Evolutionary conservation across 2,888 invertebrate species (phyloP).

Genomic region (Acleris literana): DNA sequence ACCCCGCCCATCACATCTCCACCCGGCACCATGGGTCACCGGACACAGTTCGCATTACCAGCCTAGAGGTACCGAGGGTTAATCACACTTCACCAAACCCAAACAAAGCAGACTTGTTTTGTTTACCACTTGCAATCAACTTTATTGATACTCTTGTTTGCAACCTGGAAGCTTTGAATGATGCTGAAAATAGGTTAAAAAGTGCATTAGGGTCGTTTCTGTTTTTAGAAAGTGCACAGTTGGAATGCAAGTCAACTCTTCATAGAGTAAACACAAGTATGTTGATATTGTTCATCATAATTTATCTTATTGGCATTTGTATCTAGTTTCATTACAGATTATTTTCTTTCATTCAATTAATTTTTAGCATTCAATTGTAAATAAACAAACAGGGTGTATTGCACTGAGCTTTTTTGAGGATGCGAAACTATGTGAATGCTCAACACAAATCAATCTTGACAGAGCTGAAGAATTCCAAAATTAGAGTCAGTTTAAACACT

Average conservation of each 20-base stretch:
- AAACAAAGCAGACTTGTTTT: constrained; percentile 33
- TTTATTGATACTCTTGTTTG: constrained; percentile 25
- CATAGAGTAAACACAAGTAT: constrained; percentile 1
- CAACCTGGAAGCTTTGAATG: constrained; percentile 5
- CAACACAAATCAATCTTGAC: constrained; percentile 69
- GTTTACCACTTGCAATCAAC: constrained; percentile 36
- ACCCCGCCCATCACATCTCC: constrained; percentile 79
- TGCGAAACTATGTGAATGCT: constrained; percentile 52
- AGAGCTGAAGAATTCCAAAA: constrained; percentile 78
- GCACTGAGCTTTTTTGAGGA: constrained; percentile 13
- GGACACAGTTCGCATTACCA: constrained; percentile 54
- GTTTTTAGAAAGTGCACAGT: neutral
- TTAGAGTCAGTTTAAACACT: constrained; percentile 69
- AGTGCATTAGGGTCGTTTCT: constrained; percentile 1
- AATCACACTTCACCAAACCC: constrained; percentile 16
- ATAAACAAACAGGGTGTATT: constrained; percentile 25
- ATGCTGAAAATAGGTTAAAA: constrained; percentile 22
- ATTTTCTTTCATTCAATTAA: neutral
- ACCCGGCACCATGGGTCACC: constrained; percentile 59
- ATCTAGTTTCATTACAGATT: neutral
- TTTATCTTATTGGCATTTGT: constrained; percentile 25
- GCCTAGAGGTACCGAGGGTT: constrained; percentile 20
- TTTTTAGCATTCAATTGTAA: constrained; percentile 13
- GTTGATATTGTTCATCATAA: constrained; percentile 5
- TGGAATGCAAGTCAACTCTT: neutral